These are phyloP conservation scores for Myotis brandtii DNA, from an alignment of 2,113 vertebrate species.

Conservation along the genomic window DNA sequence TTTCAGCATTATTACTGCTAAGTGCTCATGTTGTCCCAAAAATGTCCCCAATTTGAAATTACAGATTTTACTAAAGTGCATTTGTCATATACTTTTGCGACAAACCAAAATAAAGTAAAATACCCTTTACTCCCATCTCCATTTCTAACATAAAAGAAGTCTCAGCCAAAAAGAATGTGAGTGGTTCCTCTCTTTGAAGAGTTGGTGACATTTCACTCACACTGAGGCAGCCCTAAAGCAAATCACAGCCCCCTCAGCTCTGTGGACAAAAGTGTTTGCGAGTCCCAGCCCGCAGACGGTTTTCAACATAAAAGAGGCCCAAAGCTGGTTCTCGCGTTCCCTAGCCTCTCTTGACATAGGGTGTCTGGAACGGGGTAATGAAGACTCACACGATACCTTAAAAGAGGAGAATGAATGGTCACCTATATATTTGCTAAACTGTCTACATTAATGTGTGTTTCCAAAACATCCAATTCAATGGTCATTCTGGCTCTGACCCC, in stretches of 20 bases:
- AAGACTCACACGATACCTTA: slow-evolving; percentile 49
- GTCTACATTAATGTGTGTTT: not conserved
- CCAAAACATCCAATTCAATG: not conserved
- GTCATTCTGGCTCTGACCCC: not conserved
- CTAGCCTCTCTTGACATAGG: slow-evolving; percentile 27
- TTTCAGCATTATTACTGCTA: not conserved
- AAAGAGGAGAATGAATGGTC: slow-evolving; percentile 40
- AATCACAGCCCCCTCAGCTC: not conserved
- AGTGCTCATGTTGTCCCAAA: not conserved
- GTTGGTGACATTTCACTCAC: not conserved
- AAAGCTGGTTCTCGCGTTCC: not conserved
- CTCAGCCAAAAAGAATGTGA: not conserved
- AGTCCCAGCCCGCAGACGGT: slow-evolving; percentile 56
- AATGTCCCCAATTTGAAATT: slow-evolving; percentile 26
- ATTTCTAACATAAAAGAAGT: not conserved
- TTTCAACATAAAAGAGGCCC: slow-evolving; percentile 56
- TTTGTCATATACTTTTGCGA: not conserved
- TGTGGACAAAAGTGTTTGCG: slow-evolving; percentile 37
- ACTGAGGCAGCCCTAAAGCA: not conserved
- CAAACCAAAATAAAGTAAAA: slow-evolving; percentile 1
- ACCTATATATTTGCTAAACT: not conserved
- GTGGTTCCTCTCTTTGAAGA: not conserved
- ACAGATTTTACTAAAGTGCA: not conserved
- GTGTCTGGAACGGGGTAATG: not conserved
- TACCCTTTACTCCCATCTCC: not conserved